Conservation (phyloP, 2,888 invertebrate genomes). For the Heteromyza rotundicornis region DNA sequence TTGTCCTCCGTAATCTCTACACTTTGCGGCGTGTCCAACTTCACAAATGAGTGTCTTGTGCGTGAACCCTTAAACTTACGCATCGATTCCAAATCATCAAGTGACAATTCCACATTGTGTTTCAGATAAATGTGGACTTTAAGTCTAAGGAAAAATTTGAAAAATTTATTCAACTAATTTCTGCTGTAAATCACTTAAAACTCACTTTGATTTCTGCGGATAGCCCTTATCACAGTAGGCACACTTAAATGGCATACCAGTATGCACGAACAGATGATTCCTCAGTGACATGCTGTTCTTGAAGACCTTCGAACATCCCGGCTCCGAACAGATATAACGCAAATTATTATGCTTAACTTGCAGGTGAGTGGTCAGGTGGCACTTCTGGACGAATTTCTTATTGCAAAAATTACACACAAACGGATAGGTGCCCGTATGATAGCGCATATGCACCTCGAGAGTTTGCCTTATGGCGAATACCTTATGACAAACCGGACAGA, state of each 20-base stretch:
- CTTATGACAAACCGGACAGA: slow-evolving; percentile 26
- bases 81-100: slow-evolving; percentile 29
- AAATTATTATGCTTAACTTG: slow-evolving; percentile 29
- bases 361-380: slow-evolving; percentile 29
- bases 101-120: slow-evolving; percentile 20
- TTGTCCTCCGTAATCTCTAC: too few species aligned
- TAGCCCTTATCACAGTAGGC: slow-evolving; percentile 27
- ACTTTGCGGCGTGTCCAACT: slow-evolving; percentile 12
- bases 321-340: slow-evolving; percentile 25
- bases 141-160: too few species aligned
- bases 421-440: slow-evolving; percentile 29
- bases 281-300: slow-evolving; percentile 30
- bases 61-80: slow-evolving; percentile 23
- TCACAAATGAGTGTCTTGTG: slow-evolving; percentile 25
- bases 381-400: slow-evolving; percentile 26
- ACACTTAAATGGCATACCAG: slow-evolving; percentile 30
- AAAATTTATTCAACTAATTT: neutral
- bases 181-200: neutral
- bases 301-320: slow-evolving; percentile 26
- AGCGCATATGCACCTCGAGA: slow-evolving; percentile 30
- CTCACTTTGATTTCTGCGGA: slow-evolving; percentile 32
- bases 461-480: slow-evolving; percentile 24
- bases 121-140: slow-evolving; percentile 23
- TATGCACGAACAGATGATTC: slow-evolving; percentile 29
- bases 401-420: slow-evolving; percentile 17